Evolutionary conservation across 2,113 vertebrate species (phyloP), one percentile per base, ranked within the genome.

Genomic region (Xyrauchen texanus): DNA sequence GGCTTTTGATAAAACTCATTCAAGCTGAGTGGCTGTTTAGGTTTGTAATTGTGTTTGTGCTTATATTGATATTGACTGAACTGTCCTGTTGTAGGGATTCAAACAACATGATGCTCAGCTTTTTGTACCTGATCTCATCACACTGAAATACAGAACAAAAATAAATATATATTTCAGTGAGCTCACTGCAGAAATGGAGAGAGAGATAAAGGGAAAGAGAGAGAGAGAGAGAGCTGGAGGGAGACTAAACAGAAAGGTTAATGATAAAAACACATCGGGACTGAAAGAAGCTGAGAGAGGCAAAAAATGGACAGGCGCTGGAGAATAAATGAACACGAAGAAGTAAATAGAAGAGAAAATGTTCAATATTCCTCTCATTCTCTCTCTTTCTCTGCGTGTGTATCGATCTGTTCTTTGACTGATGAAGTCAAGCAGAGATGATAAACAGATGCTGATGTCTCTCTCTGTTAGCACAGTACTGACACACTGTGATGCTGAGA

Each of bases 271-370:
- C 8, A 79, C 6, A 9, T 16, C 52, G 57, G 51, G 42, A 60
- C 49, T 83, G 44, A 70, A 77, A 52, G 21, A 77, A 15, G 68
- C 61, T 67, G 82, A 77, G 58, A 13, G n/a, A 67, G 16, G 57
- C 55, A 74, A 67, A 80, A 80, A 63, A 34, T 21, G 83, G 72
- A 85, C 82, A 86, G 85, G 86, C 34, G 76, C 45, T 66, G 78
- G 79, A 0, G 12, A 64, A 83, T 83, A 73, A 34, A 87, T 75
- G 87, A 78, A 85, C 81, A 82, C 0, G 0, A 69, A 83, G 34
- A 81, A 77, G 6, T 68, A 69, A 67, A 85, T 82, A 79, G 82
- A 51, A 75, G 45, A 73, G 81, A 65, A 76, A 62, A 81, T n/a
- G 47, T 47, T 75, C 53, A 57, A 9, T 81, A 46, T 16, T 61